These are phyloP conservation scores for Calameuta filiformis DNA, from an alignment of 2,888 invertebrate species.

Conservation along the genomic window DNA sequence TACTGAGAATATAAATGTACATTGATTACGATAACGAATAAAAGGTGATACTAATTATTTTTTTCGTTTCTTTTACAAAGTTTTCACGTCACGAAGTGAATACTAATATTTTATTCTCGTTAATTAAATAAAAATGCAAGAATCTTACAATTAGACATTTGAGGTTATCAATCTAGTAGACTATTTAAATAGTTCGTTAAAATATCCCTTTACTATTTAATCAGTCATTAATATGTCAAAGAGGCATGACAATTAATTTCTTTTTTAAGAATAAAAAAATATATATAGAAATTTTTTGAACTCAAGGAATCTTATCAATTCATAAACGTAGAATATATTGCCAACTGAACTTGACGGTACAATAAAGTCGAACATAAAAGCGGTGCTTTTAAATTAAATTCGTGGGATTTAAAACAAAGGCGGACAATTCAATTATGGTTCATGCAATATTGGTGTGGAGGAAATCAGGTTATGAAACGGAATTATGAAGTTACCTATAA, in stretches of 20 bases:
- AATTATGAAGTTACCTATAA: background rate
- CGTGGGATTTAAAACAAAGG: background rate
- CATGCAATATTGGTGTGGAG: background rate
- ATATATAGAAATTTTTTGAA: background rate
- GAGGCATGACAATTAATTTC: background rate
- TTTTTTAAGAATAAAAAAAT: background rate
- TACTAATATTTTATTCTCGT: background rate
- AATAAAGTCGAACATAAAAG: background rate
- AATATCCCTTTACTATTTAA: background rate
- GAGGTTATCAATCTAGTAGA: background rate
- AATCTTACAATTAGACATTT: background rate
- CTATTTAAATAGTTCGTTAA: background rate
- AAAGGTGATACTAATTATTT: too few species aligned
- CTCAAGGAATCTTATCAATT: background rate
- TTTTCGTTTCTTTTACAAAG: background rate
- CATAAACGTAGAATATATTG: background rate
- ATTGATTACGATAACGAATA: background rate
- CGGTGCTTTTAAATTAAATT: background rate
- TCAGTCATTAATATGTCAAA: background rate
- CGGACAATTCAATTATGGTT: background rate
- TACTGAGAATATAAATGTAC: background rate
- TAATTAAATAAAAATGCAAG: background rate
- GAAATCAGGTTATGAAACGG: background rate
- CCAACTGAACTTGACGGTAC: background rate
- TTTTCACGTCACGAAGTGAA: background rate